Conservation (phyloP, 2,113 vertebrate genomes). For the Scatophagus argus region DNA sequence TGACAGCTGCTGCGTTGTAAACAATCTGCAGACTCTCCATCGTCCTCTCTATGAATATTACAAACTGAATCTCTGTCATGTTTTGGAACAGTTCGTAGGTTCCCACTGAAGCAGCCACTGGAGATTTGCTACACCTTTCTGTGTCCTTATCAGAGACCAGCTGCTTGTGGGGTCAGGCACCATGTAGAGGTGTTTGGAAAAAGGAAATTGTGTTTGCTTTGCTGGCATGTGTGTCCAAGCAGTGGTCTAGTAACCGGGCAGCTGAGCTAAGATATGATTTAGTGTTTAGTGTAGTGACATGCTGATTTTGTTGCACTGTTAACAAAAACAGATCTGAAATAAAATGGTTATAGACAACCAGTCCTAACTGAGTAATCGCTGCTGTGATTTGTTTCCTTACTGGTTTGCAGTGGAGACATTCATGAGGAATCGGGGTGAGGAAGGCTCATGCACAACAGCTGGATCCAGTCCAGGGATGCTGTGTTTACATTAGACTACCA, state of each 20-base stretch:
- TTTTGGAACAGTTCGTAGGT: slow-evolving; percentile 36
- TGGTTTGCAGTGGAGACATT: background rate
- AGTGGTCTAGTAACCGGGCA: background rate
- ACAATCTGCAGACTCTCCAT: slow-evolving; percentile 31
- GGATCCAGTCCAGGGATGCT: background rate
- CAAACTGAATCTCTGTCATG: slow-evolving; percentile 33
- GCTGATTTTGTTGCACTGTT: background rate
- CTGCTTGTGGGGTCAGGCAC: background rate
- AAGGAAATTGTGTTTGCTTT: background rate
- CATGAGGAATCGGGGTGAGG: background rate
- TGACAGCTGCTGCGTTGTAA: slow-evolving; percentile 71
- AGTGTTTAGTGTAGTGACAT: background rate
- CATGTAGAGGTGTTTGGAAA: background rate
- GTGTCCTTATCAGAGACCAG: background rate
- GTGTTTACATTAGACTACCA: background rate
- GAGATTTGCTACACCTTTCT: background rate
- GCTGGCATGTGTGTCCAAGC: background rate
- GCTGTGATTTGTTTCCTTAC: background rate
- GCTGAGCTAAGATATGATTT: background rate
- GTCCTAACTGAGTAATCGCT: background rate
- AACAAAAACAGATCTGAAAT: background rate
- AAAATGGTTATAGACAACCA: background rate
- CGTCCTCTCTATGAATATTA: slow-evolving; percentile 39
- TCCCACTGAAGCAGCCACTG: slow-evolving; percentile 5
- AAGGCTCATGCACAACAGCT: background rate